Conservation (phyloP, 2,888 invertebrate species). For the Diarsia dahlii region DNA sequence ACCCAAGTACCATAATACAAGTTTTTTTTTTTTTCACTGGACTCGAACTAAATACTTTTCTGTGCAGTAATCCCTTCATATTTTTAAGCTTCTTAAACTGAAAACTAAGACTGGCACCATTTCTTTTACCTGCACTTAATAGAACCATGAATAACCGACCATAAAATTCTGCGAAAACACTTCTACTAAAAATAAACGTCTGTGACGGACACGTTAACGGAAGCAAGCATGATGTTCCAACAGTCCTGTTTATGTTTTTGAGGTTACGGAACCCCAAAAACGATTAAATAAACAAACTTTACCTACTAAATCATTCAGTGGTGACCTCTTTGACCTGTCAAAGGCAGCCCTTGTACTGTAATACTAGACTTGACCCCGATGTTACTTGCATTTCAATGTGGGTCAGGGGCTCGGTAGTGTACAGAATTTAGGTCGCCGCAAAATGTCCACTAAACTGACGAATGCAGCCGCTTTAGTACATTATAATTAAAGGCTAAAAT, state of each 20-base stretch:
- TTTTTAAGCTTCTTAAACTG: background rate
- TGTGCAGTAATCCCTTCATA: background rate
- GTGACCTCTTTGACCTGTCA: slow-evolving; percentile 40
- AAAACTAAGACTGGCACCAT: background rate
- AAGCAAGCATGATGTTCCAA: background rate
- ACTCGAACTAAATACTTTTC: slow-evolving; percentile 2
- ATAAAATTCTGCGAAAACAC: background rate
- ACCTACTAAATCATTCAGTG: slow-evolving; percentile 20
- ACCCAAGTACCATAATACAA: too few species aligned
- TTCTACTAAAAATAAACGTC: background rate
- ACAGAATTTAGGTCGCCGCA: slow-evolving; percentile 71
- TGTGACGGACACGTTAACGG: background rate
- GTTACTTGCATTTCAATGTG: slow-evolving; percentile 75
- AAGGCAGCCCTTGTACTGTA: slow-evolving; percentile 56
- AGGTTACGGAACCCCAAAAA: background rate
- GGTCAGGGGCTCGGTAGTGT: slow-evolving; percentile 74
- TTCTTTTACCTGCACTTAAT: background rate
- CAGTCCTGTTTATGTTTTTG: background rate
- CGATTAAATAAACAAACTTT: slow-evolving; percentile 18
- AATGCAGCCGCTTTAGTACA: slow-evolving; percentile 28
- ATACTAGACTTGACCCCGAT: slow-evolving; percentile 72
- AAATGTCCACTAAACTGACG: slow-evolving; percentile 56
- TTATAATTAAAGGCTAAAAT: slow-evolving; percentile 34
- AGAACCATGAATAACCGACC: background rate
- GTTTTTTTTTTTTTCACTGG: slow-evolving; percentile 9